Percentiles rank a stretch among this genome's conserved stretches.
phyloP scores from a whole-genome alignment of 2,797 vertebrate species.

The Manis crassicaudata region DNA sequence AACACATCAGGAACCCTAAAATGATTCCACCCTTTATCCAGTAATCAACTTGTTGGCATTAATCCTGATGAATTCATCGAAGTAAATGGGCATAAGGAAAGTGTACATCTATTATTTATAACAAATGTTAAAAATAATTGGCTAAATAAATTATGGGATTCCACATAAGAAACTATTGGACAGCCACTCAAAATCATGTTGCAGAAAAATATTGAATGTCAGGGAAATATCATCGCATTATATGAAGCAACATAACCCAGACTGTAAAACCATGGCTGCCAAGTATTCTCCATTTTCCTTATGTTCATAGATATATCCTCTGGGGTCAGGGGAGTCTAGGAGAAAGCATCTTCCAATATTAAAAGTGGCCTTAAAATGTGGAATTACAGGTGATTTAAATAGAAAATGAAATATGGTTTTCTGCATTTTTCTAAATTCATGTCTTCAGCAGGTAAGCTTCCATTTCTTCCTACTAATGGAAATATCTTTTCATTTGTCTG shows the following conservation, averaged over 20 bases:
- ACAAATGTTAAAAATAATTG: neutral
- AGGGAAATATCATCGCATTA: too few relatives aligned
- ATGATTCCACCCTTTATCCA: neutral
- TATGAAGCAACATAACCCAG: neutral
- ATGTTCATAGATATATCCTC: neutral
- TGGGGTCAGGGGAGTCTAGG: fast-evolving
- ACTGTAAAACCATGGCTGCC: neutral
- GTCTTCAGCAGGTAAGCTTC: neutral
- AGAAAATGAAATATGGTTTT: neutral
- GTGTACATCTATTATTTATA: neutral
- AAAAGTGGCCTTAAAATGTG: neutral
- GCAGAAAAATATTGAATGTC: neutral
- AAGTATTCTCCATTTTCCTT: neutral
- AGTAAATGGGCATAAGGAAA: neutral
- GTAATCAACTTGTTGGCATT: neutral
- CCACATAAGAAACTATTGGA: neutral
- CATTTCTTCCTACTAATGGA: neutral
- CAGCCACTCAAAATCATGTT: neutral
- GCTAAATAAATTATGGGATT: neutral
- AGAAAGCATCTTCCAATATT: neutral
- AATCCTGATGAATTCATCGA: neutral
- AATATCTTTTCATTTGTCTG: neutral
- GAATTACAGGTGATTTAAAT: neutral
- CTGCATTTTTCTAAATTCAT: neutral
- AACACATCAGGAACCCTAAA: neutral